Percentiles rank a stretch among this genome's conserved stretches.
Conservation (phyloP, 1,140 invertebrate genomes). For the Argopecten irradians region DNA sequence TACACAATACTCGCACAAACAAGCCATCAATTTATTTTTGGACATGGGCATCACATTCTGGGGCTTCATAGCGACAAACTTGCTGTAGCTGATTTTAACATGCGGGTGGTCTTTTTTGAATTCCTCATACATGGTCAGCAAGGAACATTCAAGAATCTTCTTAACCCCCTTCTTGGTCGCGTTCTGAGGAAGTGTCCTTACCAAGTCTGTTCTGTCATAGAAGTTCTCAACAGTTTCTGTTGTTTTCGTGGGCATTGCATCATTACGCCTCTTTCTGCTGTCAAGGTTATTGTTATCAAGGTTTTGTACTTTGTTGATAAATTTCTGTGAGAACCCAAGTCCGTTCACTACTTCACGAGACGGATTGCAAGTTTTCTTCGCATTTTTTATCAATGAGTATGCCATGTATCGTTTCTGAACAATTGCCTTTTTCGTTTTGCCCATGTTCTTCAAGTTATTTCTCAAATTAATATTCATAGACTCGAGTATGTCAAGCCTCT, state of each 20-base stretch:
- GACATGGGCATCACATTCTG: slow-evolving; percentile 28
- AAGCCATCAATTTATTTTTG: slow-evolving; percentile 24
- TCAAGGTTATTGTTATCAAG: neutral
- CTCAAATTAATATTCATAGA: neutral
- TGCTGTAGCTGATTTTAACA: slow-evolving; percentile 5
- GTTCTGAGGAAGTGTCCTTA: neutral
- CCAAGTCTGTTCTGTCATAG: neutral
- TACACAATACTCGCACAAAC: slow-evolving; percentile 35
- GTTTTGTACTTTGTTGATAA: neutral
- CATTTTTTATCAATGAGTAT: neutral
- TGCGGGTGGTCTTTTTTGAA: neutral
- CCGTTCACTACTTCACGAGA: too few relatives aligned
- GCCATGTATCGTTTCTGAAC: neutral
- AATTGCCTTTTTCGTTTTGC: neutral
- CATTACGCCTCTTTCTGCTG: slow-evolving; percentile 26
- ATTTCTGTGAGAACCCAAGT: too few relatives aligned
- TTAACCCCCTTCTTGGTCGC: slow-evolving; percentile 25
- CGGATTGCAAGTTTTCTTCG: neutral
- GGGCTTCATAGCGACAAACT: slow-evolving; percentile 25
- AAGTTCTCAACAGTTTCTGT: neutral
- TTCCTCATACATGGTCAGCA: neutral
- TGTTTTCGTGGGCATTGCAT: neutral
- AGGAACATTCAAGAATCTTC: slow-evolving; percentile 2
- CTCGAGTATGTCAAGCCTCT: neutral
- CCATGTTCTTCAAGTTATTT: neutral